Evolutionary conservation across 2,797 vertebrate species (phyloP).

Genomic region (Enteromius viviparus): DNA sequence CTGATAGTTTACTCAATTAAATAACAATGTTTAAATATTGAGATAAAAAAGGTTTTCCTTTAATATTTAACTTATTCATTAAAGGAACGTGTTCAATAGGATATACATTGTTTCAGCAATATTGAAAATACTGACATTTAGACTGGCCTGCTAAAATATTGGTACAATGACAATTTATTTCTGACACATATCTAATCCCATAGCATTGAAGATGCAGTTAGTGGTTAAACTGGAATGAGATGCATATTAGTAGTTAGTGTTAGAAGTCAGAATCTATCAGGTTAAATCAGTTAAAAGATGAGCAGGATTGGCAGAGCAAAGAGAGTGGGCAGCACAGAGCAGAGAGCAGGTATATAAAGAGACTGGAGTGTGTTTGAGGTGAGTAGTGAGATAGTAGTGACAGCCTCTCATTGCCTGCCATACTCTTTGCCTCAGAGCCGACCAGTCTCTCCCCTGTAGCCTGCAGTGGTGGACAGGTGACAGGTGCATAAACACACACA

Average conservation of each 20-base stretch:
- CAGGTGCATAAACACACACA: conserved; percentile 30
- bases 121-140: neutral
- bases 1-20: neutral
- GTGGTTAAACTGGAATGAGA: neutral
- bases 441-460: conserved; percentile 32
- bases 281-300: conserved; percentile 26
- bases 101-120: too few relatives aligned
- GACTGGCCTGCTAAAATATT: neutral
- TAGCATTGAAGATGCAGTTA: conserved; percentile 13
- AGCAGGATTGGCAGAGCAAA: conserved; percentile 42
- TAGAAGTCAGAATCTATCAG: conserved; percentile 15
- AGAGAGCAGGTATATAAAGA: conserved; percentile 42
- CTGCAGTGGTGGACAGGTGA: conserved; percentile 47
- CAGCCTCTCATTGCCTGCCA: conserved; percentile 50
- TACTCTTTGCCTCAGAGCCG: conserved; percentile 24
- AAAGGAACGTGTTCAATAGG: neutral
- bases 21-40: neutral
- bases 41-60: neutral
- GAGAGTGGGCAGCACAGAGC: conserved; percentile 36
- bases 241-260: conserved; percentile 14
- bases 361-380: conserved; percentile 41
- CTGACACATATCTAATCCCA: neutral
- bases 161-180: neutral
- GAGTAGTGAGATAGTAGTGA: conserved; percentile 49
- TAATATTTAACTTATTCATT: neutral